Base-by-base conservation (phyloP, 2,888 invertebrate genomes). In the Phaedon cochleariae region DNA sequence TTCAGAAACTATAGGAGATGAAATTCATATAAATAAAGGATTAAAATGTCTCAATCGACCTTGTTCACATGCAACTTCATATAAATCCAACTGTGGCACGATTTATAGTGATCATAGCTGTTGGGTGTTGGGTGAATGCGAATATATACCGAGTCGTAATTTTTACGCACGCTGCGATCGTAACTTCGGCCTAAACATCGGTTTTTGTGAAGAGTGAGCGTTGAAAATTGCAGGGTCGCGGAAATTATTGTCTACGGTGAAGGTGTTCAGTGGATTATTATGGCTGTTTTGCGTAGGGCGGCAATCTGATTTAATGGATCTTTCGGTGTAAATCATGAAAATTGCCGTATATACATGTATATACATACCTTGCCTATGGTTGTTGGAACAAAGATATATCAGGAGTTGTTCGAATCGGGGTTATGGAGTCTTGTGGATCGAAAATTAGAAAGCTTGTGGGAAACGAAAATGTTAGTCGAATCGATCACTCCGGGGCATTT, bases 201-300 rank as follows among this genome's bases (percentile, higher is more conserved):
- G 51, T 17, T 54, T 62, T 54, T 37, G 49, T 26, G 21, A 54
- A 55, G 34, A 34, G 22, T 48, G 15, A 55, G 49, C 57, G 52
- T 62, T 57, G 51, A 62, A 61, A 62, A 62, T 62, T 57, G 51
- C 45, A 22, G 45, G 57, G 26, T 37, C 49, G 62, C 20, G 62
- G 29, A 26, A 62, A 62, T 62, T 57, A 51, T 57, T 62, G 51
- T 57, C 15, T 37, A 48, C 34, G 37, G 34, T 22, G 45, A 20
- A 55, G 55, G 62, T 54, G 59, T 59, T 49, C 22, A 49, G 48
- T 34, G 41, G 21, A 61, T 34, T 54, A 52, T 49, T 26, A 18
- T 55, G 49, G 26, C 37, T 45, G 57, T 57, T 41, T 49, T 62
- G 57, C 34, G 62, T 62, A 22, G 57, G 62, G 17, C 57, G 41